A percentile compares a stretch with the other conserved stretches of the same genome.
phyloP scores from a whole-genome alignment of 2,797 vertebrate species.

The Coregonus suidteri region DNA sequence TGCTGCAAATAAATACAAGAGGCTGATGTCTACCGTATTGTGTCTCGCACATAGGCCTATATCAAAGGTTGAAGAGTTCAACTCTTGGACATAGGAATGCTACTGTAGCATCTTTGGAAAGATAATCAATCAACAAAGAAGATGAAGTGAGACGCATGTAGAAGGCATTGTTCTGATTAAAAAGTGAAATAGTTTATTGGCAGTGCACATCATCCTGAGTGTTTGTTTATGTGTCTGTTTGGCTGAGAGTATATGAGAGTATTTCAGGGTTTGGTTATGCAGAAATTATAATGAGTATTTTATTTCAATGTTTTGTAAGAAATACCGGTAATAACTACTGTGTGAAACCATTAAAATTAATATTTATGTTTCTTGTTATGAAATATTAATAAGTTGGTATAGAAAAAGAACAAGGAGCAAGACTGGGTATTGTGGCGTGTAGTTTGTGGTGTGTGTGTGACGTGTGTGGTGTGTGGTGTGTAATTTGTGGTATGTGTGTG shows the following conservation, averaged over 20 bases:
- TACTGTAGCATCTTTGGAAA: slow-evolving; percentile 2
- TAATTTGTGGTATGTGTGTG: no score
- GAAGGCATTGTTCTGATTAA: not conserved
- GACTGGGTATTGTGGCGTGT: slow-evolving; percentile 34
- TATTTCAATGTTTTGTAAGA: slow-evolving; percentile 86
- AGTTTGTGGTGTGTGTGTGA: no score
- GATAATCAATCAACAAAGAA: slow-evolving; percentile 20
- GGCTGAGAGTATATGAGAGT: slow-evolving; percentile 51
- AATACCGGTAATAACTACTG: slow-evolving; percentile 94
- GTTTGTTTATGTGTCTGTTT: slow-evolving; percentile 14
- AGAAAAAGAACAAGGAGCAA: slow-evolving; percentile 69
- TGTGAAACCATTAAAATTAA: slow-evolving; percentile 99
- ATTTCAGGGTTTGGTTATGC: slow-evolving; percentile 79
- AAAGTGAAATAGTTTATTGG: slow-evolving; percentile 20
- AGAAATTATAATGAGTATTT: slow-evolving; percentile 98
- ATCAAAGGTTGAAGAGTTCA: slow-evolving; percentile 24
- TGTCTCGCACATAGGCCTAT: not conserved
- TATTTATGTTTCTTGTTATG: slow-evolving; percentile 96
- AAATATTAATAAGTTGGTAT: slow-evolving; percentile 94
- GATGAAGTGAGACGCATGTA: not conserved
- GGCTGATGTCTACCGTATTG: not conserved
- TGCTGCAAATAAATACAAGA: no score
- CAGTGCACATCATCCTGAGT: slow-evolving; percentile 31
- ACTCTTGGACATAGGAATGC: slow-evolving; percentile 22
- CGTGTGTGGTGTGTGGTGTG: no score